These are phyloP conservation scores for Pristiophorus japonicus DNA, from an alignment of 2,113 vertebrate genomes.

Conservation along the genomic window DNA sequence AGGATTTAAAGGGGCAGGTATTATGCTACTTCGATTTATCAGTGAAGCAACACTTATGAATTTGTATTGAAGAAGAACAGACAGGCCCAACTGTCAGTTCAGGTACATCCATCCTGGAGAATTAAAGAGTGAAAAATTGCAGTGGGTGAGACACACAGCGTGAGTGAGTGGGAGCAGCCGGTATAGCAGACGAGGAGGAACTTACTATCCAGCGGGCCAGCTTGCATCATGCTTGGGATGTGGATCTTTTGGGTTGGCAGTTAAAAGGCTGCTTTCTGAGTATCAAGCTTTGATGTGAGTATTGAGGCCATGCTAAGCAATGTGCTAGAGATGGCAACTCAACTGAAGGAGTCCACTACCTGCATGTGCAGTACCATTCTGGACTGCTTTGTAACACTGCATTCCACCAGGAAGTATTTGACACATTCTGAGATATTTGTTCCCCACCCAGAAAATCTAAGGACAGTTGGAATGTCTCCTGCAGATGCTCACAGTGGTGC, in stretches of 20 bases:
- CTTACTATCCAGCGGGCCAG: background rate
- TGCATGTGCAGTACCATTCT: background rate
- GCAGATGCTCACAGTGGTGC: no score
- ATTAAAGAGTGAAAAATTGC: background rate
- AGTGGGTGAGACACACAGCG: background rate
- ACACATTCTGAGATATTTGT: background rate
- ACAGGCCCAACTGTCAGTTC: no score
- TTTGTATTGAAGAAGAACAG: no score
- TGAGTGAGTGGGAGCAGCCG: background rate
- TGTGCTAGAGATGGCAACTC: no score
- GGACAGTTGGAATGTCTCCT: no score
- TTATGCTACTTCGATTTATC: background rate
- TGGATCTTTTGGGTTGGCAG: background rate
- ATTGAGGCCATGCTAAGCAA: background rate
- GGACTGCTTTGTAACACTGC: no score
- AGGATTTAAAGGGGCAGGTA: background rate
- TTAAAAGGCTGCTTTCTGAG: background rate
- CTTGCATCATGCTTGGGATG: background rate
- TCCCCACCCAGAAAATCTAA: background rate
- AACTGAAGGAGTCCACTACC: background rate
- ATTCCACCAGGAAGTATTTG: background rate
- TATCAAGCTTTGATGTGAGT: background rate
- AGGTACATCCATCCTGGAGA: no score
- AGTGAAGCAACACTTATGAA: background rate
- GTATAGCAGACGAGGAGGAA: background rate